A percentile compares a stretch with the other conserved stretches of the same genome.
Evolutionary conservation across 2,797 vertebrate species (phyloP).

Genomic region (Denticeps clupeoides): DNA sequence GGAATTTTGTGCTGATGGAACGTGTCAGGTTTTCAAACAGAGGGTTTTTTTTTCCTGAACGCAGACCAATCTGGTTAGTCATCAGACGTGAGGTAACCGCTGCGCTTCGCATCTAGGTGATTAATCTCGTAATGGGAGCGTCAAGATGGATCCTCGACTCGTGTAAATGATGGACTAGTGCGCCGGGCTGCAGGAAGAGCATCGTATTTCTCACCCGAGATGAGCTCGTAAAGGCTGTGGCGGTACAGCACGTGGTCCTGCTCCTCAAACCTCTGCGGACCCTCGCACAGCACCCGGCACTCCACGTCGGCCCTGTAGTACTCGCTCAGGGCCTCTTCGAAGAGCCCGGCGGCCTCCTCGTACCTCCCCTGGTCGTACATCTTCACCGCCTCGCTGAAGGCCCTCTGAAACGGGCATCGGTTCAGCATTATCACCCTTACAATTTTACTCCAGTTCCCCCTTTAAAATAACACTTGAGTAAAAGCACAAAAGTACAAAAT

Average conservation of each 20-base stretch:
- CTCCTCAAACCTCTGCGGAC: slow-evolving; percentile 76
- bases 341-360: slow-evolving; percentile 51
- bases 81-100: too few relatives aligned
- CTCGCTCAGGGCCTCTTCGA: slow-evolving; percentile 76
- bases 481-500: too few relatives aligned
- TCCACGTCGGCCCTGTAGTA: slow-evolving; percentile 78
- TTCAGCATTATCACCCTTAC: too few relatives aligned
- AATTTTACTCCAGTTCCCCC: too few relatives aligned
- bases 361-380: slow-evolving; percentile 73
- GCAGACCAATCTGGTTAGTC: too few relatives aligned
- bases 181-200: neutral
- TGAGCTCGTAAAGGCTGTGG: slow-evolving; percentile 74
- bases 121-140: too few relatives aligned
- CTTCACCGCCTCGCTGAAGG: slow-evolving; percentile 68
- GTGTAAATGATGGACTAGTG: neutral
- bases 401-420: slow-evolving; percentile 68
- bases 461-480: too few relatives aligned
- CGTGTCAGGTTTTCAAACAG: too few relatives aligned
- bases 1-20: too few relatives aligned
- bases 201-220: slow-evolving; percentile 70
- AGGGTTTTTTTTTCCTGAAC: too few relatives aligned
- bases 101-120: too few relatives aligned
- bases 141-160: too few relatives aligned
- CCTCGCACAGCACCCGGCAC: slow-evolving; percentile 80
- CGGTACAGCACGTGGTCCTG: slow-evolving; percentile 73